Evolutionary conservation across 2,888 invertebrate species (phyloP).

Genomic region (Elegia similella): DNA sequence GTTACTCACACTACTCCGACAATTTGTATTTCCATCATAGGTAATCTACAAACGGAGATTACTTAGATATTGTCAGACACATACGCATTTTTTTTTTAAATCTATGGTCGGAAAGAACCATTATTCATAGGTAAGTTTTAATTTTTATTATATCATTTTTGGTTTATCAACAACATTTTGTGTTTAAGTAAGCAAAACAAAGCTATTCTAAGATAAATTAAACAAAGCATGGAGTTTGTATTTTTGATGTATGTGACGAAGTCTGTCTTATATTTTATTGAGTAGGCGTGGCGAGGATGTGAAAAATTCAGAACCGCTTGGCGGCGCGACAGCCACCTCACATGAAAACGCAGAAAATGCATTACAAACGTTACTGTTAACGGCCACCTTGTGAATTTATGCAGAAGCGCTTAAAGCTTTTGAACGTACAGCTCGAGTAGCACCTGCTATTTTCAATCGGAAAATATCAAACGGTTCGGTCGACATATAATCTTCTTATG

Average conservation of each 20-base stretch:
- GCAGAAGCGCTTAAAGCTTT: no score
- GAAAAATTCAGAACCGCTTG: constrained; percentile 61
- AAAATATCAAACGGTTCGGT: background rate
- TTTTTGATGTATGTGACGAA: constrained; percentile 70
- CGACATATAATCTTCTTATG: background rate
- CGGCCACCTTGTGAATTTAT: background rate
- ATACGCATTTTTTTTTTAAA: no score
- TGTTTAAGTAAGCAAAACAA: no score
- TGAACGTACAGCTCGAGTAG: no score
- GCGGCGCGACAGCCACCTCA: constrained; percentile 39
- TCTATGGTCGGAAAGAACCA: no score
- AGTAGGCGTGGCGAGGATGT: constrained; percentile 49
- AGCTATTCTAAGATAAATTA: background rate
- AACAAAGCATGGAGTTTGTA: background rate
- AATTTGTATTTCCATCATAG: no score
- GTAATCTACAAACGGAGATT: no score
- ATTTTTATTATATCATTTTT: no score
- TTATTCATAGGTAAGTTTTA: no score
- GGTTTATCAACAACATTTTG: no score
- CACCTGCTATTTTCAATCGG: background rate
- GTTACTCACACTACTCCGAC: no score
- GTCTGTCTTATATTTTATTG: constrained; percentile 70
- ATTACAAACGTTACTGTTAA: constrained; percentile 16
- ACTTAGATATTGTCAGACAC: no score
- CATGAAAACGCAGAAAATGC: constrained; percentile 45